These are phyloP conservation scores for Pocillopora verrucosa DNA, from an alignment of 64 coral and sea anemone genomes.

Conservation along the genomic window DNA sequence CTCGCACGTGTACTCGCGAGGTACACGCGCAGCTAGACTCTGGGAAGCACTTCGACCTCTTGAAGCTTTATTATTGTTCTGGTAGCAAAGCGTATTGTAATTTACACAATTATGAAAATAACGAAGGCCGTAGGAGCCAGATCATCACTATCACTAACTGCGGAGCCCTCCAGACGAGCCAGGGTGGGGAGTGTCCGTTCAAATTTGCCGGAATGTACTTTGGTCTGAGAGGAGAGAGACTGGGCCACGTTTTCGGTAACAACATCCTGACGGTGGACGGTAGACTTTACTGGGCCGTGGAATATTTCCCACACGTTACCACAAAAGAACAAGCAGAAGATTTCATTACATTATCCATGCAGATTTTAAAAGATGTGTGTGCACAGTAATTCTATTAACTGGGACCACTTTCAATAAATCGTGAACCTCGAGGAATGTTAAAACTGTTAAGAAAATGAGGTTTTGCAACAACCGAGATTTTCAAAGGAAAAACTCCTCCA, in stretches of 20 bases:
- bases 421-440: no score
- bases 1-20: slow-evolving; percentile 49
- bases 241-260: slow-evolving; percentile 57
- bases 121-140: slow-evolving; percentile 9
- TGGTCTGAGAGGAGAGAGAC: slow-evolving; percentile 36
- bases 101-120: neutral
- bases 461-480: no score
- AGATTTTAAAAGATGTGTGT: slow-evolving; percentile 14
- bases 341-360: slow-evolving; percentile 42
- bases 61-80: slow-evolving; percentile 36
- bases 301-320: slow-evolving; percentile 66
- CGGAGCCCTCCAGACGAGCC: slow-evolving; percentile 26
- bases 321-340: slow-evolving; percentile 60
- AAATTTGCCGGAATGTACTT: slow-evolving; percentile 75
- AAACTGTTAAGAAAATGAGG: no score
- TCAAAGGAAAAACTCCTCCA: no score
- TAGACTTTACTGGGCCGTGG: slow-evolving; percentile 62
- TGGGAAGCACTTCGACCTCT: slow-evolving; percentile 39
- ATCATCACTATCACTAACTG: slow-evolving; percentile 43
- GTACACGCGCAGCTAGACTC: slow-evolving; percentile 26
- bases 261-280: slow-evolving; percentile 79
- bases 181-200: neutral
- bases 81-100: neutral
- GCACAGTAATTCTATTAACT: neutral
- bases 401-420: no score